phyloP scores from a whole-genome alignment of 2,888 invertebrate species.

The Latheticus oryzae region DNA sequence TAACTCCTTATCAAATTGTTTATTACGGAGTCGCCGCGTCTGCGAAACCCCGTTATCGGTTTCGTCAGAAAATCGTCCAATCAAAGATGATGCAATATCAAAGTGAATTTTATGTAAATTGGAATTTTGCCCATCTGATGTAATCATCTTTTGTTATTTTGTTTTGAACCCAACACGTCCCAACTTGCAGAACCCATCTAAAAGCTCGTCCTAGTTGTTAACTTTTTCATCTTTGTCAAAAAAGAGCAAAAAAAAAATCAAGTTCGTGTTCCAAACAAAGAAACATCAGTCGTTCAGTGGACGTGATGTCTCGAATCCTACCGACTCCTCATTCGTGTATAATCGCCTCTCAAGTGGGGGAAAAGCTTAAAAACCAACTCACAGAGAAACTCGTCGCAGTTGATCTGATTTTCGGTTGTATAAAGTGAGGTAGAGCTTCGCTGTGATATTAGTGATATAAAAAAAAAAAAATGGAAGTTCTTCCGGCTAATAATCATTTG shows the following conservation, averaged over 20 bases:
- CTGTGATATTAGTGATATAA: slow-evolving; percentile 55
- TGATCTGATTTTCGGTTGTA: neutral
- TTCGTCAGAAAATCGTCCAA: no score
- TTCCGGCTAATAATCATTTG: slow-evolving; percentile 54
- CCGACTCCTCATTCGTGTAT: slow-evolving; percentile 27
- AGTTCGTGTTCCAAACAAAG: slow-evolving; percentile 44
- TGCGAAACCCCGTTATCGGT: no score
- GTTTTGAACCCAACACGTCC: neutral
- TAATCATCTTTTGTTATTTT: slow-evolving; percentile 3
- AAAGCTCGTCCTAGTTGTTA: slow-evolving; percentile 24
- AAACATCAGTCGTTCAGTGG: slow-evolving; percentile 45
- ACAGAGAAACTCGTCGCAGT: slow-evolving; percentile 6
- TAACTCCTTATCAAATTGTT: no score
- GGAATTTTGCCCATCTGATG: slow-evolving; percentile 25
- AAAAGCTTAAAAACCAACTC: slow-evolving; percentile 46
- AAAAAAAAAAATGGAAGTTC: slow-evolving; percentile 58
- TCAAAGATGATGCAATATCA: slow-evolving; percentile 11
- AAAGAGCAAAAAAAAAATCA: slow-evolving; percentile 34
- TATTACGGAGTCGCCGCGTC: slow-evolving; percentile 4
- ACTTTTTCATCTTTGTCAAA: slow-evolving; percentile 19
- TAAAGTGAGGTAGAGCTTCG: neutral
- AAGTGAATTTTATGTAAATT: slow-evolving; percentile 22
- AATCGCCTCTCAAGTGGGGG: slow-evolving; percentile 36
- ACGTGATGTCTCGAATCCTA: slow-evolving; percentile 42
- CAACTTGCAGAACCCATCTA: neutral